Base-by-base conservation (phyloP, 2,113 vertebrate species). In the Mormyrus iriodes region DNA sequence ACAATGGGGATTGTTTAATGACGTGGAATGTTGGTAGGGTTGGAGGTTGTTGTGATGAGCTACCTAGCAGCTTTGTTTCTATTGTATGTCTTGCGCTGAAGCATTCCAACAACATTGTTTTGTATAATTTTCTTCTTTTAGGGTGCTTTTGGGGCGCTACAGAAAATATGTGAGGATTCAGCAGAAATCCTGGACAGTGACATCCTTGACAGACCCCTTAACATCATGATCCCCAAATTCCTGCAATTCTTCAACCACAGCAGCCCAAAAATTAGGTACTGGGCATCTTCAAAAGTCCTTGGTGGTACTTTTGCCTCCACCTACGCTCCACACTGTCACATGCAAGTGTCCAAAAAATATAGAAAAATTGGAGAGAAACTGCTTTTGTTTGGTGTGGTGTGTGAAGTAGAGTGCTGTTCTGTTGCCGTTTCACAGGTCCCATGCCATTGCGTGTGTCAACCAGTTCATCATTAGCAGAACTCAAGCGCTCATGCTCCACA, bases 141-240 rank as follows among this genome's bases (percentile, higher is more conserved):
- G 98, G 98, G 98, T 44, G 97, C 98, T 0, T 99, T 99, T 91
- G 98, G 98, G 0, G 98, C 98, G 85, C 97, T 99, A 91, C 98
- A 99, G 95, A 99, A 99, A 92, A 99, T 99, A 90, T 99, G 98
- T 88, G 98, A 99, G 95, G 98, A 99, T 94, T 99, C 98, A 4
- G 98, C 98, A 7, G 98, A 99, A 95, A 98, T 99, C 94, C 96
- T 99, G 93, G 98, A 99, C 95, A 99, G 98, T 15, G 98, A 99
- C 94, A 95, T 98, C 90, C 94, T 99, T 93, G 98, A 99, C 90
- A 97, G 97, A 61, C 98, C 98, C 2, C 97, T 99, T 76, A 99
- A 99, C 95, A 96, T 99, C 93, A 99, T 99, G 98, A 99, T 99
- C 92, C 98, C 98, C 4, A 99, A 99, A 88, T 99, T 99, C 93